These are phyloP conservation scores for Spizella passerina DNA, from an alignment of 2,797 vertebrate genomes.

Conservation along the genomic window DNA sequence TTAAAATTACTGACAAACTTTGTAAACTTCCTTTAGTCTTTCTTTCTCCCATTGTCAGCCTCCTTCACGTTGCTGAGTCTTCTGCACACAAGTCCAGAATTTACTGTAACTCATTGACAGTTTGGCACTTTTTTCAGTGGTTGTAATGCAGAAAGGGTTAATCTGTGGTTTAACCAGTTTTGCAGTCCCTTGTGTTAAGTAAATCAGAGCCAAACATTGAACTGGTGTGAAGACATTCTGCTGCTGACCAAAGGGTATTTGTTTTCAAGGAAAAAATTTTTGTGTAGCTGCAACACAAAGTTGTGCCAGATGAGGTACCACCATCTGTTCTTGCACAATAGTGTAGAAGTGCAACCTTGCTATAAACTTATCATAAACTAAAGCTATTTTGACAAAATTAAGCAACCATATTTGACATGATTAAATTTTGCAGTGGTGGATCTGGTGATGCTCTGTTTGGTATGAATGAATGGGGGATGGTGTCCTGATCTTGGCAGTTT, in stretches of 20 bases:
- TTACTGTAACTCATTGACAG: neutral
- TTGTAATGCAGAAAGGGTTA: neutral
- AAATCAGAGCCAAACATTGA: neutral
- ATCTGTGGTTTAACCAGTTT: neutral
- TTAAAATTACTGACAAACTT: slow-evolving; percentile 6
- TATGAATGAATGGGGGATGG: neutral
- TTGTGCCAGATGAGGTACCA: neutral
- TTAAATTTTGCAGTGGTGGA: neutral
- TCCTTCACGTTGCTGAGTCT: neutral
- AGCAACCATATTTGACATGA: neutral
- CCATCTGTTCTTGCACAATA: neutral
- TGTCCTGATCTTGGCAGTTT: neutral
- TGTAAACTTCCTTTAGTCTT: neutral
- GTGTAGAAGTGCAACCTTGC: neutral
- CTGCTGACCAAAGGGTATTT: neutral
- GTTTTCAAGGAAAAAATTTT: neutral
- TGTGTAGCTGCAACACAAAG: neutral
- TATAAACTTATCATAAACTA: neutral
- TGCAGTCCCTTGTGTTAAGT: neutral
- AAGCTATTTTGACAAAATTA: neutral
- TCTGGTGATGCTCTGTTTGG: neutral
- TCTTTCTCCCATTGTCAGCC: neutral
- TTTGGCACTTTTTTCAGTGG: neutral
- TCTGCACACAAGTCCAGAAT: neutral
- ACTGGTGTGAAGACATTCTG: neutral